Evolutionary conservation across 2,888 invertebrate species (phyloP).

Genomic region (Lycocerus yunnanus): DNA sequence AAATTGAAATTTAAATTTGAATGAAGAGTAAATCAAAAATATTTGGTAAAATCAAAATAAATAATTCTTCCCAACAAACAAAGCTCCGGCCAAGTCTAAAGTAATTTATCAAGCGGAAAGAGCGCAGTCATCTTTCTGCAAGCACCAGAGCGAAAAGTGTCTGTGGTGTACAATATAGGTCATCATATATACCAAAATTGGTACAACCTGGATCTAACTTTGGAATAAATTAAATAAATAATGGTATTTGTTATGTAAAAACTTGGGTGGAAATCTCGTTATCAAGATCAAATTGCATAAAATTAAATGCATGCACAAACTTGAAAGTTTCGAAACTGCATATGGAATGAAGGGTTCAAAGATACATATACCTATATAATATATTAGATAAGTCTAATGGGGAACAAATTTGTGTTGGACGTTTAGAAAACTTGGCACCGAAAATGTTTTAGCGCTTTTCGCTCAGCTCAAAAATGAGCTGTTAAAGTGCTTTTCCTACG

Average conservation of each 20-base stretch:
- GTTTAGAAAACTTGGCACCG: slow-evolving; percentile 16
- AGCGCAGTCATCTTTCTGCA: slow-evolving; percentile 31
- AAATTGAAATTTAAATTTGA: not conserved
- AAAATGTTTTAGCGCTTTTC: slow-evolving; percentile 13
- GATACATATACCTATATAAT: not conserved
- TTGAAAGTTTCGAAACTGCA: slow-evolving; percentile 12
- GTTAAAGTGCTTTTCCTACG: slow-evolving; percentile 1
- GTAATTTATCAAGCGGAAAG: slow-evolving; percentile 35
- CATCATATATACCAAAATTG: slow-evolving; percentile 18
- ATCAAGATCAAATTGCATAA: not conserved
- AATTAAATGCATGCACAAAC: not conserved
- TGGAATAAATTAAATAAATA: not conserved
- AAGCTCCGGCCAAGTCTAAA: slow-evolving; percentile 30
- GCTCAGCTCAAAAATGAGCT: slow-evolving; percentile 9
- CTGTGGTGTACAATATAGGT: slow-evolving; percentile 15
- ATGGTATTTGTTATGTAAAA: not conserved
- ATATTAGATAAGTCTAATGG: slow-evolving; percentile 7
- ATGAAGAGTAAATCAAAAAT: slow-evolving; percentile 1
- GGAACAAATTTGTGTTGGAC: slow-evolving; percentile 15
- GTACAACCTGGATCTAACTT: slow-evolving; percentile 18
- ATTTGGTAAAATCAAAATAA: slow-evolving; percentile 12
- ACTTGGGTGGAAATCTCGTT: not conserved
- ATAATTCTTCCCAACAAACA: slow-evolving; percentile 27
- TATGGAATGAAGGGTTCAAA: slow-evolving; percentile 4
- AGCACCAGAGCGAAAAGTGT: slow-evolving; percentile 31